Evolutionary conservation across 2,888 invertebrate genomes (phyloP).

Genomic region (Acronicta aceris): DNA sequence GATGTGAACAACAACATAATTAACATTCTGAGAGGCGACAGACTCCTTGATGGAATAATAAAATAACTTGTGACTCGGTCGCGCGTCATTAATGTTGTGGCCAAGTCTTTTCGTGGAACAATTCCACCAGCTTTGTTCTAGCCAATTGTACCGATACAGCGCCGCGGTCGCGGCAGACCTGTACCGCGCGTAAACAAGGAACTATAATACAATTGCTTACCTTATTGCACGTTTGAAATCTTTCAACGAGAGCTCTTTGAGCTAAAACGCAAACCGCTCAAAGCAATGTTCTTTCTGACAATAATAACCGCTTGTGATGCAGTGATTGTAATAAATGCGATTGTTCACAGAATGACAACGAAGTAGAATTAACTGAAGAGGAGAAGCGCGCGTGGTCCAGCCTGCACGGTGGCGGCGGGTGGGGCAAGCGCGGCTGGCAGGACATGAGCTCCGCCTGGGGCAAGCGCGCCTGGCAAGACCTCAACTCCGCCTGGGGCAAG

Average conservation of each 20-base stretch:
- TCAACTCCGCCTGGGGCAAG: slow-evolving; percentile 89
- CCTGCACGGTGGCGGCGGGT: slow-evolving; percentile 89
- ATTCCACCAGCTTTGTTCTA: slow-evolving; percentile 48
- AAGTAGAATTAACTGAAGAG: slow-evolving; percentile 86
- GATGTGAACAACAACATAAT: slow-evolving; percentile 60
- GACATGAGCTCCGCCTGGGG: slow-evolving; percentile 89
- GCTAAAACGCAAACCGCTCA: slow-evolving; percentile 21
- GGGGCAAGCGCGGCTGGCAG: slow-evolving; percentile 90
- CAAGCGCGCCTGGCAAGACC: slow-evolving; percentile 90
- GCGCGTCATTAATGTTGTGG: slow-evolving; percentile 41
- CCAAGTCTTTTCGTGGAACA: slow-evolving; percentile 39
- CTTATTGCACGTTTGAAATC: slow-evolving; percentile 42
- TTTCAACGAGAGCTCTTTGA: slow-evolving; percentile 30
- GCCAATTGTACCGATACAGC: slow-evolving; percentile 47
- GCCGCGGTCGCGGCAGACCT: slow-evolving; percentile 15
- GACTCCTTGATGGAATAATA: slow-evolving; percentile 70
- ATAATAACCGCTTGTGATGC: slow-evolving; percentile 10
- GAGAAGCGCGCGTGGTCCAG: slow-evolving; percentile 91
- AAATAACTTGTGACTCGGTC: slow-evolving; percentile 57
- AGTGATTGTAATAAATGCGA: slow-evolving; percentile 5
- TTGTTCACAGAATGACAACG: slow-evolving; percentile 76
- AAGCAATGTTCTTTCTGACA: slow-evolving; percentile 28
- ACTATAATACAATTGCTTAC: slow-evolving; percentile 47
- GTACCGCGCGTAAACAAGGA: slow-evolving; percentile 47
- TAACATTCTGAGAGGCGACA: slow-evolving; percentile 63